phyloP scores from a whole-genome alignment of 2,113 vertebrate species.

The Brienomyrus longianalis region DNA sequence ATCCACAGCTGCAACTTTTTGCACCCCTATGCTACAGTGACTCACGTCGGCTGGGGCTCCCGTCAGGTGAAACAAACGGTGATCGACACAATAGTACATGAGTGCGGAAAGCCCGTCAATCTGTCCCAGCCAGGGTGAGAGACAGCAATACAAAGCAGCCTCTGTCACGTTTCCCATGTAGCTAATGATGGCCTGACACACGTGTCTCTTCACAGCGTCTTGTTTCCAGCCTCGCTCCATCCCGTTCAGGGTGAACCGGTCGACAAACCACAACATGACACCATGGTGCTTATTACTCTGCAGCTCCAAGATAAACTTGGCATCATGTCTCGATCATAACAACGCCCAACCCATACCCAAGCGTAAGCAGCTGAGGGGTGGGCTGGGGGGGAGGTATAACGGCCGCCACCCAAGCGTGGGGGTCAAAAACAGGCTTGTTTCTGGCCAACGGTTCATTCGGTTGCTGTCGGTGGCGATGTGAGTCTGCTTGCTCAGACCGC shows the following conservation, averaged over 20 bases:
- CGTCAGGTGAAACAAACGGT: neutral
- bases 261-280: slow-evolving; percentile 41
- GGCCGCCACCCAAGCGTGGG: neutral
- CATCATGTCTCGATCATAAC: slow-evolving; percentile 32
- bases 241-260: slow-evolving; percentile 16
- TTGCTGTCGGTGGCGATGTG: too few species aligned
- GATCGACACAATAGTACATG: neutral
- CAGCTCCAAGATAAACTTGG: slow-evolving; percentile 41
- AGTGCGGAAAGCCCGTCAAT: neutral
- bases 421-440: neutral
- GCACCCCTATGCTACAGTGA: slow-evolving; percentile 11
- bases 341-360: slow-evolving; percentile 22
- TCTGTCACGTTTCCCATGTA: neutral
- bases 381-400: neutral
- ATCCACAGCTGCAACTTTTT: neutral
- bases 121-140: neutral
- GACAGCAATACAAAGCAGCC: neutral
- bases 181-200: neutral
- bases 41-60: neutral
- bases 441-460: neutral
- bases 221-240: neutral
- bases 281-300: slow-evolving; percentile 39
- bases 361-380: neutral
- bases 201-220: neutral
- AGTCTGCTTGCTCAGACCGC: neutral